Evolutionary conservation across 2,888 invertebrate species (phyloP).

Genomic region (Schizotus pectinicornis): DNA sequence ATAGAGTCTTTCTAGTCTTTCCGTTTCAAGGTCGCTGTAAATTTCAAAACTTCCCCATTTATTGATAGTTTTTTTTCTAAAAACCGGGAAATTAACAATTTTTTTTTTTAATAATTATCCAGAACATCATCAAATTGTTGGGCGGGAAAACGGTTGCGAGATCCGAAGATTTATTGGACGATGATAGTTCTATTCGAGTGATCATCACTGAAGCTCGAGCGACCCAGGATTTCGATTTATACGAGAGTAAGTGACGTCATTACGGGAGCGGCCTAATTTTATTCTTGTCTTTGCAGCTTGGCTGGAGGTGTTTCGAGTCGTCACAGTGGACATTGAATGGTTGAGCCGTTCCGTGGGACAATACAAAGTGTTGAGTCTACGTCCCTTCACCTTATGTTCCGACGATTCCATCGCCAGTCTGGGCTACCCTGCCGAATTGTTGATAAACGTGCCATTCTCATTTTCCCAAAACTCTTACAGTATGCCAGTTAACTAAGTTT

Average conservation of each 20-base stretch:
- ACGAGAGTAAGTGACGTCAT: conserved; percentile 46
- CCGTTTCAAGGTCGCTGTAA: too few species aligned
- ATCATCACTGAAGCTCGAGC: conserved; percentile 50
- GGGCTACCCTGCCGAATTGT: conserved; percentile 49
- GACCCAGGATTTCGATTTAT: conserved; percentile 48
- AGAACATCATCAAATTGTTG: conserved; percentile 45
- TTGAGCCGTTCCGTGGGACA: conserved; percentile 52
- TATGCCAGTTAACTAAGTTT: background rate
- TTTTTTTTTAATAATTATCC: conserved; percentile 26
- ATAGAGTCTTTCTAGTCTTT: too few species aligned
- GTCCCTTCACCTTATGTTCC: conserved; percentile 49
- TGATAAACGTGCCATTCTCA: conserved; percentile 39
- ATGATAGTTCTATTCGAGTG: conserved; percentile 44
- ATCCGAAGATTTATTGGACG: conserved; percentile 37
- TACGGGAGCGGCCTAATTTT: background rate
- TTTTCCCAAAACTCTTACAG: conserved; percentile 5
- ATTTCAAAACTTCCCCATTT: too few species aligned
- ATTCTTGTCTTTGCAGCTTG: conserved; percentile 47
- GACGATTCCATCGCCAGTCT: conserved; percentile 48
- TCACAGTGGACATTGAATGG: conserved; percentile 57
- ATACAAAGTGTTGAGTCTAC: conserved; percentile 49
- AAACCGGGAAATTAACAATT: conserved; percentile 1
- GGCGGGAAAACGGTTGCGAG: conserved; percentile 46
- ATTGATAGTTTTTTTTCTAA: too few species aligned
- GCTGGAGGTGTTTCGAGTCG: conserved; percentile 47